phyloP scores from a whole-genome alignment of 1,140 invertebrate genomes.

The Metopolophium dirhodum region DNA sequence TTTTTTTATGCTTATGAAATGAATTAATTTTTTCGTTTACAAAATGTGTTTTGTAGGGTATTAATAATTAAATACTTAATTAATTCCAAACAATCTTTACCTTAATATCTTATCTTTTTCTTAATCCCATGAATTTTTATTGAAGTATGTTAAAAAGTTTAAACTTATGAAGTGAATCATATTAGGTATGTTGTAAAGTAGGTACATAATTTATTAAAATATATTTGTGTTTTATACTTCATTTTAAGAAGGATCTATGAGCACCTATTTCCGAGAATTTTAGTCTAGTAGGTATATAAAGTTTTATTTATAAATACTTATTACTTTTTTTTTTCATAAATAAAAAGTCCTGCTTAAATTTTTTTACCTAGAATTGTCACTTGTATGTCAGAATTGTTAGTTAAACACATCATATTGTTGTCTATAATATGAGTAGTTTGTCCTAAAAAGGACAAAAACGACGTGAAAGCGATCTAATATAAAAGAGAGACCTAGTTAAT shows the following conservation, averaged over 20 bases:
- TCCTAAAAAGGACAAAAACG: conserved; percentile 36
- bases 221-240: not conserved
- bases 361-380: not conserved
- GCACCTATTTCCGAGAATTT: not conserved
- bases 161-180: not conserved
- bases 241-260: not conserved
- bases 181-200: not conserved
- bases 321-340: not conserved
- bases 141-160: not conserved
- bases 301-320: not conserved
- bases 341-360: not conserved
- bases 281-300: not conserved
- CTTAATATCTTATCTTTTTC: not conserved
- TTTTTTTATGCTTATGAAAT: not conserved
- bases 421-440: not conserved
- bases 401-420: conserved; percentile 29
- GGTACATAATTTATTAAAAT: not conserved
- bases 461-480: conserved; percentile 33
- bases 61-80: not conserved
- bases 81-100: not conserved
- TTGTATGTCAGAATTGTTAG: not conserved
- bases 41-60: not conserved
- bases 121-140: not conserved
- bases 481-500: conserved; percentile 32
- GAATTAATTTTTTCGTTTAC: not conserved